A percentile compares a stretch with the other conserved stretches of the same genome.
phyloP scores from a whole-genome alignment of 2,113 vertebrate genomes.

The Neoarius graeffei region DNA sequence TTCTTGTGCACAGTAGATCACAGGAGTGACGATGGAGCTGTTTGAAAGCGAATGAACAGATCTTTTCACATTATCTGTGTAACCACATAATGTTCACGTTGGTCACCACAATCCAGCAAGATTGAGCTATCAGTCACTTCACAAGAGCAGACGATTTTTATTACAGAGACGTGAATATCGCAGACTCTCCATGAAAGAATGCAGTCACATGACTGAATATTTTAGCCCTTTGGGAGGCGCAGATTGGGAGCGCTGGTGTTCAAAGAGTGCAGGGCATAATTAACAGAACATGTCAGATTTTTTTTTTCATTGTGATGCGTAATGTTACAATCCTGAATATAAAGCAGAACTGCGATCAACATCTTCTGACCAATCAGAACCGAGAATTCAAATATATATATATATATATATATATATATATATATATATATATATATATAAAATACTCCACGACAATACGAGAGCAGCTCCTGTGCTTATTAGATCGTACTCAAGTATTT shows the following conservation, averaged over 20 bases:
- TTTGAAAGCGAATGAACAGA: neutral
- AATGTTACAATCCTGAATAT: neutral
- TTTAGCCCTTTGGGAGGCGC: neutral
- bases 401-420: too few species aligned
- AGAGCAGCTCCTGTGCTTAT: constrained; percentile 8
- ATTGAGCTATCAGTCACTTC: neutral
- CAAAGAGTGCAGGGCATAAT: neutral
- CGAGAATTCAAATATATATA: too few species aligned
- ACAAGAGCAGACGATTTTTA: neutral
- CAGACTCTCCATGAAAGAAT: neutral
- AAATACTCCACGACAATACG: neutral
- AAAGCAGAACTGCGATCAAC: neutral
- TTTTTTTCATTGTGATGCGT: neutral
- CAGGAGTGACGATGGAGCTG: neutral
- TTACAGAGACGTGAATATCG: neutral
- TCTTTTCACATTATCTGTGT: neutral
- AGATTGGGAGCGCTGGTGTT: neutral
- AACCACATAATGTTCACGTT: neutral
- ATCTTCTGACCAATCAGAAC: neutral
- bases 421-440: too few species aligned
- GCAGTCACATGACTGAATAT: neutral
- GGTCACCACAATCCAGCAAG: neutral
- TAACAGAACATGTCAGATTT: neutral
- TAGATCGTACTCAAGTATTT: neutral
- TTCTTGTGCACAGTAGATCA: neutral